phyloP scores from a whole-genome alignment of 2,113 vertebrate genomes.

The Sigmodon hispidus region DNA sequence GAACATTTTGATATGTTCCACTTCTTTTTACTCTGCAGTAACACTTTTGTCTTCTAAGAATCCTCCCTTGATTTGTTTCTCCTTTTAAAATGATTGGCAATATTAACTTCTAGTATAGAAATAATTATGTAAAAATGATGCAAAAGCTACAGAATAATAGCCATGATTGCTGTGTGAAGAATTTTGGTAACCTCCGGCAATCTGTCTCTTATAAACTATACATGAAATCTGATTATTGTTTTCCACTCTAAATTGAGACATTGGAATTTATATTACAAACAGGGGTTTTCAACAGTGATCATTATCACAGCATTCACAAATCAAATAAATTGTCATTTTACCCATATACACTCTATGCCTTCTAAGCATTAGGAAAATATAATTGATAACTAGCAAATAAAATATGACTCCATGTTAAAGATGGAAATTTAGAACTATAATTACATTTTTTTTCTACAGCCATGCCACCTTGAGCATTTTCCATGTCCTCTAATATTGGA shows the following conservation, averaged over 20 bases:
- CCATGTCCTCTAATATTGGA: neutral
- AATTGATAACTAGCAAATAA: neutral
- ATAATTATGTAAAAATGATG: neutral
- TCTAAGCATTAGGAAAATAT: constrained; percentile 46
- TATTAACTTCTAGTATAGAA: neutral
- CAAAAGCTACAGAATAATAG: neutral
- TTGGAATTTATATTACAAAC: neutral
- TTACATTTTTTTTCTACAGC: neutral
- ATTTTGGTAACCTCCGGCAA: neutral
- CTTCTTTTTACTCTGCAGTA: neutral
- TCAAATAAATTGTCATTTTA: constrained; percentile 40
- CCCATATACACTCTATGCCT: neutral
- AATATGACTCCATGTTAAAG: constrained; percentile 17
- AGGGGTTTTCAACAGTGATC: constrained; percentile 27
- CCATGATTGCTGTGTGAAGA: neutral
- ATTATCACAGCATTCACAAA: constrained; percentile 7
- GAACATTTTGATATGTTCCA: neutral
- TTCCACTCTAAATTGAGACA: constrained; percentile 8
- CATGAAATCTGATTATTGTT: neutral
- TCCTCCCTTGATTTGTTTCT: neutral
- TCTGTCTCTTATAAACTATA: neutral
- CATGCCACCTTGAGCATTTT: neutral
- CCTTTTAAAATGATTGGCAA: constrained; percentile 1
- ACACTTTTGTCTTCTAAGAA: constrained; percentile 24
- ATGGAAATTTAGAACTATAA: neutral